Percentiles rank a stretch among this genome's conserved stretches.
These are phyloP conservation scores for Drosophila leonis DNA, from an alignment of 2,888 invertebrate species.

Conservation along the genomic window DNA sequence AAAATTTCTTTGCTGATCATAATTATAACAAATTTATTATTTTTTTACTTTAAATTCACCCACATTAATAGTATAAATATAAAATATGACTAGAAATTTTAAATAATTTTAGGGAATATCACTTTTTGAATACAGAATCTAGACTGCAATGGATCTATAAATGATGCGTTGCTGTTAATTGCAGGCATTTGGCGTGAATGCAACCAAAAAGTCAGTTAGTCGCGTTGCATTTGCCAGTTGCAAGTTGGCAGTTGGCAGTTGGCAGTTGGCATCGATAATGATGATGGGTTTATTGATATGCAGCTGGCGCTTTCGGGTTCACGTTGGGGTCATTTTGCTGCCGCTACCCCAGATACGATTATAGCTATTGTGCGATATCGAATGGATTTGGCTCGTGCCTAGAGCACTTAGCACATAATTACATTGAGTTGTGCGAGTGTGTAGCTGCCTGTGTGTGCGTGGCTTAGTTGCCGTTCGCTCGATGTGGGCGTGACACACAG, in stretches of 20 bases:
- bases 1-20: too few relatives aligned
- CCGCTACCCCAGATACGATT: slow-evolving; percentile 26
- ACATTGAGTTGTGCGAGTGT: slow-evolving; percentile 54
- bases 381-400: slow-evolving; percentile 56
- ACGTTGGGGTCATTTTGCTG: slow-evolving; percentile 4
- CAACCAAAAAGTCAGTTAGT: slow-evolving; percentile 24
- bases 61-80: too few relatives aligned
- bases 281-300: slow-evolving; percentile 52
- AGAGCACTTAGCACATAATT: slow-evolving; percentile 75
- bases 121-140: not conserved
- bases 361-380: slow-evolving; percentile 54
- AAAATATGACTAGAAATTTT: too few relatives aligned
- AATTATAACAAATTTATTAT: too few relatives aligned
- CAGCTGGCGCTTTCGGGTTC: slow-evolving; percentile 28
- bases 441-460: slow-evolving; percentile 8
- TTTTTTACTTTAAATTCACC: too few relatives aligned
- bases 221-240: slow-evolving; percentile 6
- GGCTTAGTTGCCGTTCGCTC: slow-evolving; percentile 16
- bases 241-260: slow-evolving; percentile 12
- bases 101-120: not conserved
- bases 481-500: slow-evolving; percentile 19
- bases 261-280: slow-evolving; percentile 40
- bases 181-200: slow-evolving; percentile 24
- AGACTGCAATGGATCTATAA: slow-evolving; percentile 9
- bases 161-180: slow-evolving; percentile 29